Conservation (phyloP, 2,113 vertebrate species). For the Progne subis region DNA sequence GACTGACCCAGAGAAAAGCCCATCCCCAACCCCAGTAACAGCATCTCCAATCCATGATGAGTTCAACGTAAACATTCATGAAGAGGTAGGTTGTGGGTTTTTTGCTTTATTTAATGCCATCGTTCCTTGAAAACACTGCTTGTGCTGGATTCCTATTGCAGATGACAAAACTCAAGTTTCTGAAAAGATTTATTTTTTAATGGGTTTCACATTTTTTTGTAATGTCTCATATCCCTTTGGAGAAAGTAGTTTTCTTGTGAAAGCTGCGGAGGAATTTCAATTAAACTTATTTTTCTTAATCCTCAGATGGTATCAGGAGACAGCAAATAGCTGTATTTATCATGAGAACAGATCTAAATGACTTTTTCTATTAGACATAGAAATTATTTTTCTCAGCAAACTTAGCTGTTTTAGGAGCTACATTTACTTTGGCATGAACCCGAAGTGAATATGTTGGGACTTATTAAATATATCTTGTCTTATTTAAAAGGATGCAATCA, state of each 20-base stretch:
- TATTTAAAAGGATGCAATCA: neutral
- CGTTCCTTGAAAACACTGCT: neutral
- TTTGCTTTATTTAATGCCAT: neutral
- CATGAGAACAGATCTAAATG: neutral
- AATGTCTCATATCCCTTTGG: neutral
- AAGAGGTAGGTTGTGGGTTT: constrained; percentile 58
- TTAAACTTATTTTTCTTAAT: neutral
- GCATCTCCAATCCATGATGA: constrained; percentile 67
- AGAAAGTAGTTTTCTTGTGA: neutral
- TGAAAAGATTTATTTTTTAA: neutral
- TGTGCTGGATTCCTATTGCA: neutral
- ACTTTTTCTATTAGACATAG: neutral
- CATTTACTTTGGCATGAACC: neutral
- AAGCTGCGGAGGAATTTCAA: neutral
- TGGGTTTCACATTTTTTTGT: neutral
- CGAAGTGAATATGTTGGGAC: neutral
- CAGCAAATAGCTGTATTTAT: neutral
- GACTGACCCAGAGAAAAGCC: constrained; percentile 77
- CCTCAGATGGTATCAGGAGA: neutral
- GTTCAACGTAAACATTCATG: constrained; percentile 17
- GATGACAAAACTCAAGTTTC: neutral
- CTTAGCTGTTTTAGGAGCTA: neutral
- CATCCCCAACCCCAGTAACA: constrained; percentile 45
- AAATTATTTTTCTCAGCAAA: neutral
- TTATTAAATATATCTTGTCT: neutral